Evolutionary conservation across 2,888 invertebrate species (phyloP), one percentile per base, ranked within the genome.

Genomic region (Temnothorax unifasciatus): DNA sequence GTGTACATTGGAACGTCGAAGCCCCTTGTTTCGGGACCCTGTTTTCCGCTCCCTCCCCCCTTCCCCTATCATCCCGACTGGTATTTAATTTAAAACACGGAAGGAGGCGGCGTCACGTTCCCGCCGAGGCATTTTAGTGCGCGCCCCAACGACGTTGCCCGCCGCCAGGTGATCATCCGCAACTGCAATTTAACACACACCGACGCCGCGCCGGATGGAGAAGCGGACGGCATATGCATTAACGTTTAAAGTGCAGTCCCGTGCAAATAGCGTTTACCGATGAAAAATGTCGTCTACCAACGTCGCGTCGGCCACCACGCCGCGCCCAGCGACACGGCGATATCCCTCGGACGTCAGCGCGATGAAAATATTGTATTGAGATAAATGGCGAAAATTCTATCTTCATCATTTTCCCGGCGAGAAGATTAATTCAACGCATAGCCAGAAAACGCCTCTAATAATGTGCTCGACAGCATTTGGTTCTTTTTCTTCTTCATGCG

Each of bases 1-100:
- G 81, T 83, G 75, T 44, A 71, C 75, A 21, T 71, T 54, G 63
- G 41, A 68, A 83, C 69, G 64, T 81, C 50, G 59, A 68, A 83
- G 54, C 38, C 38, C 18, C 83, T 83, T 54, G 73, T 74, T 84
- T 85, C 75, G n/a, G 29, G 38, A 57, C 6, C 79, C 29, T 41
- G 21, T 54, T 79, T 59, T n/a, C 11, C 4, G 9, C 8, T 11
- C 13, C 3, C 9, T 2, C 18, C 3, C 8, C 44, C 4, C 3
- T 25, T 0, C 44, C 44, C 15, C 34, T 61, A 15, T 50, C 76
- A 11, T 34, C 57, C 57, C 25, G 47, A 68, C 59, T 63, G 87
- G 83, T 89, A 89, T 87, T 86, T 89, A 87, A 84, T 89, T 87
- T 69, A 68, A 77, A 82, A 82, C 66, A 77, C 61, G 68, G 59